Evolutionary conservation across 2,113 vertebrate species (phyloP).

Genomic region (Ifrita kowaldi): DNA sequence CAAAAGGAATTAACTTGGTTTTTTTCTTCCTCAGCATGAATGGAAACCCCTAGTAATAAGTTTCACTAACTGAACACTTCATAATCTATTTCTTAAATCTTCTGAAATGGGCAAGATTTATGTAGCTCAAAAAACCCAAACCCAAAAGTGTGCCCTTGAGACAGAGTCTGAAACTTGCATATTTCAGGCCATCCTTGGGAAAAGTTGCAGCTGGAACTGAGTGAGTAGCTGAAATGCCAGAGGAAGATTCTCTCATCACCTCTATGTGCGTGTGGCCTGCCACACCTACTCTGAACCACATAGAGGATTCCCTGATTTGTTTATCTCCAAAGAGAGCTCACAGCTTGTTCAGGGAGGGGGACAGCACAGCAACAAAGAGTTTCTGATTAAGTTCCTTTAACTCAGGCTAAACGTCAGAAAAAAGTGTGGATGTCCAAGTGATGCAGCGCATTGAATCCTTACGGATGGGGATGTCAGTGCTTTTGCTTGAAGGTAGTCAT

Average conservation of each 20-base stretch:
- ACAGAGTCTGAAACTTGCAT: accelerated
- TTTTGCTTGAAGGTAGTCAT: background rate
- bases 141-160: background rate
- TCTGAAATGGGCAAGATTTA: background rate
- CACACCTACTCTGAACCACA: accelerated
- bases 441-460: background rate
- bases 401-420: background rate
- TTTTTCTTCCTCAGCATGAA: background rate
- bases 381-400: background rate
- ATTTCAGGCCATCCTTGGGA: background rate
- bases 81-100: background rate
- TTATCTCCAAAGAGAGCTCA: background rate
- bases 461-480: background rate
- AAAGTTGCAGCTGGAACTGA: background rate
- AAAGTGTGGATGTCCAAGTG: background rate
- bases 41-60: background rate
- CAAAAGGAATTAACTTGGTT: background rate
- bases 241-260: background rate
- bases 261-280: accelerated
- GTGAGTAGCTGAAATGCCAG: background rate
- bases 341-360: background rate
- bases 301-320: background rate
- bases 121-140: background rate
- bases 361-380: accelerated
- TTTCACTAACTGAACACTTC: background rate